Evolutionary conservation across 2,797 vertebrate species (phyloP), one percentile per base, ranked within the genome.

Genomic region (Hemibagrus guttatus): DNA sequence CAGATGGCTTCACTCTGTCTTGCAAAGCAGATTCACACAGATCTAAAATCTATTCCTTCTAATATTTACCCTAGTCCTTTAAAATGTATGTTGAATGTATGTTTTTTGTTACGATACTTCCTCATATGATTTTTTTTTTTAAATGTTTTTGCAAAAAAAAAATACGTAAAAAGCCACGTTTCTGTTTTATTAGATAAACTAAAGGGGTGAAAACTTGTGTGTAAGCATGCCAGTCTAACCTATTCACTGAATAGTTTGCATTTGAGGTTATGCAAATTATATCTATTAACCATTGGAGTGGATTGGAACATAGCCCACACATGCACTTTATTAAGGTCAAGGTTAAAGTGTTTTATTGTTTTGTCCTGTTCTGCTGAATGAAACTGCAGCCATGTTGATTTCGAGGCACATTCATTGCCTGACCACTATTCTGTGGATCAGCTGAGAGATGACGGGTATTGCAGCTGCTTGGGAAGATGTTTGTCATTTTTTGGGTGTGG

Each of bases 251-350:
- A 3, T 52, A 19, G 28, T 71, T 83, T 82, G 39, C 78, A 76
- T 63, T n/a, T n/a, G n/a, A n/a, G n/a, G n/a, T n/a, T n/a, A 66
- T 83, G 54, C 72, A 59, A 35, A 26, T 16, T 14, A 69, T 82
- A 81, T 52, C 46, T 46, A 49, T 74, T 74, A 42, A 84, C 59
- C 74, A 56, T 5, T 59, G 14, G 54, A 85, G 56, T 46, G 17
- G n/a, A 26, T 64, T 84, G 59, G 63, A 78, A 69, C 59, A 64
- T 79, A 14, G 49, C 74, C 74, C 49, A 76, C 21, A 17, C n/a
- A 72, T 84, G 76, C 74, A 58, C 58, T 58, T 63, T 61, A 86
- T 61, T 84, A 46, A 86, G 49, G 59, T 11, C 81, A 81, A 84
- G 71, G 59, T 39, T 85, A 69, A 58, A 76, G 68, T 28, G 23